Conservation (phyloP, 2,888 invertebrate species). For the Nephrotoma flavescens region DNA sequence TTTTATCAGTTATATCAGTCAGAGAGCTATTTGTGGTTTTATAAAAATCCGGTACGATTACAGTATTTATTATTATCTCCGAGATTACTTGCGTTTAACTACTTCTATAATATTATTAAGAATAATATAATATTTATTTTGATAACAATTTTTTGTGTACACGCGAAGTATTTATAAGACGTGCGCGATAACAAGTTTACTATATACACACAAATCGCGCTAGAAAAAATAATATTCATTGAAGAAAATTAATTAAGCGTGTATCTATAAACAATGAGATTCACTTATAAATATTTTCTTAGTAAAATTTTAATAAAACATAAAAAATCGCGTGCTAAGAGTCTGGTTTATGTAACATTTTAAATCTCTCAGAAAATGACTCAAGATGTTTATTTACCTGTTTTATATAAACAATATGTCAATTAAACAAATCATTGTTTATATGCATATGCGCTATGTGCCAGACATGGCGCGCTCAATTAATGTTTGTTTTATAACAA, state of each 20-base stretch:
- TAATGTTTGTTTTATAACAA: not conserved
- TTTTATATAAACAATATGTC: not conserved
- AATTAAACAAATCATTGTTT: not conserved
- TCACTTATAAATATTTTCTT: not conserved
- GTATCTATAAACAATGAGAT: not conserved
- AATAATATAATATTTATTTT: not conserved
- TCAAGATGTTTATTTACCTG: not conserved
- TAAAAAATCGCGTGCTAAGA: not conserved
- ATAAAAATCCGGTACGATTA: not conserved
- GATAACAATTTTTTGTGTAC: not conserved
- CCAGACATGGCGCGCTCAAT: not conserved
- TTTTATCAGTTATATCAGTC: not conserved
- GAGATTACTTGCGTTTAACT: not conserved
- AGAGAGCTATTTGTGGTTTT: not conserved
- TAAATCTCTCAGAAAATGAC: not conserved
- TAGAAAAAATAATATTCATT: not conserved
- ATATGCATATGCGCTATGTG: not conserved
- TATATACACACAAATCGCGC: not conserved
- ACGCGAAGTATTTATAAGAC: not conserved
- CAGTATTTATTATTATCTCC: not conserved
- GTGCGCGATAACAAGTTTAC: not conserved
- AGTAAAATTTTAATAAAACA: not conserved
- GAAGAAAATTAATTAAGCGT: not conserved
- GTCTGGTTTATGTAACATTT: not conserved
- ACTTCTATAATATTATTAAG: not conserved